Conservation (phyloP, 2,797 vertebrate genomes). For the Leucoraja ocellata region DNA sequence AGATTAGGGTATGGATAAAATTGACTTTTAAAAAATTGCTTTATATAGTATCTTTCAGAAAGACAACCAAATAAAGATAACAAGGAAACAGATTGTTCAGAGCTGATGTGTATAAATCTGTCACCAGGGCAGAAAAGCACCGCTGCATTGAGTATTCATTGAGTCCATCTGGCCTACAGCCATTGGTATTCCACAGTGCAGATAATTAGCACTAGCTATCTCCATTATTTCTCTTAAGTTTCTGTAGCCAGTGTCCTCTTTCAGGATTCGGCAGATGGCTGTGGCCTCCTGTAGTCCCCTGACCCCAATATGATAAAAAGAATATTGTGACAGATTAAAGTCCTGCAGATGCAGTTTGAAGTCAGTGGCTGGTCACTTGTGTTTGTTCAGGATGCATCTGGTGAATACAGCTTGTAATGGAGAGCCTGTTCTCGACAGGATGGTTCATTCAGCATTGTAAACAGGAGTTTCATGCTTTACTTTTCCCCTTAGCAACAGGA, state of each 20-base stretch:
- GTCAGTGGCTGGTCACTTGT: conserved; percentile 5
- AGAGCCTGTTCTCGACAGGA: conserved; percentile 56
- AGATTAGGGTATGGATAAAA: not conserved
- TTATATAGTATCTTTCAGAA: not conserved
- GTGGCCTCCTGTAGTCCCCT: conserved; percentile 44
- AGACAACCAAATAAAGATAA: conserved; percentile 44
- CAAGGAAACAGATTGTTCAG: conserved; percentile 46
- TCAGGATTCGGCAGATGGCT: conserved; percentile 48
- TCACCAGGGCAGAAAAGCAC: conserved; percentile 46
- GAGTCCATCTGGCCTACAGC: conserved; percentile 51
- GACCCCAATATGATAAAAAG: conserved; percentile 35
- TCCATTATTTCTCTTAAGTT: conserved; percentile 46
- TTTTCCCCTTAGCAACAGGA: conserved; percentile 67
- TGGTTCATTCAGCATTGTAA: conserved; percentile 63
- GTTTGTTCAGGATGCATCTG: conserved; percentile 39
- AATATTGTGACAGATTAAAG: conserved; percentile 37
- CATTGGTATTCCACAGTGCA: conserved; percentile 42
- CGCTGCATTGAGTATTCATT: conserved; percentile 44
- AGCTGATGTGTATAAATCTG: conserved; percentile 48
- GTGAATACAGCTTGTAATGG: conserved; percentile 42
- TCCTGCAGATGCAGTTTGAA: conserved; percentile 44
- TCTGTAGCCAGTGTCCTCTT: conserved; percentile 44
- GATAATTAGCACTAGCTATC: conserved; percentile 44
- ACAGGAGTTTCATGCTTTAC: conserved; percentile 61
- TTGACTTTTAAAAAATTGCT: not conserved